phyloP scores from a whole-genome alignment of 2,797 vertebrate species.

The Squalus acanthias region DNA sequence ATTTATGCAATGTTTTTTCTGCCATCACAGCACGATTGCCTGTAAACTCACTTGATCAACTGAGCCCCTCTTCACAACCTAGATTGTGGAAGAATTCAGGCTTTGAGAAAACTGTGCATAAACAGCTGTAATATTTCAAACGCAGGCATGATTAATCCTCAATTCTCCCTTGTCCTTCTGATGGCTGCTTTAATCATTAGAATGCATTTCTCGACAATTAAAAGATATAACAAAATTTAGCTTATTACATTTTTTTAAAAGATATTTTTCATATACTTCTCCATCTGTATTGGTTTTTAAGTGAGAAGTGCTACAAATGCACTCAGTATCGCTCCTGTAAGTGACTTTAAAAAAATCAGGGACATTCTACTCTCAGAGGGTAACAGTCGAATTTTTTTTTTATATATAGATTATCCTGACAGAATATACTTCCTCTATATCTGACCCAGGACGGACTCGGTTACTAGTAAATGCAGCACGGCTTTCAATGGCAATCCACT shows the following conservation, averaged over 20 bases:
- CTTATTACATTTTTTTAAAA: not conserved
- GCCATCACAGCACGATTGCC: not conserved
- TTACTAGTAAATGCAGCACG: not conserved
- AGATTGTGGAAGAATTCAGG: not conserved
- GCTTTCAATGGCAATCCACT: not conserved
- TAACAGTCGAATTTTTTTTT: not conserved
- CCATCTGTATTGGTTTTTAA: not conserved
- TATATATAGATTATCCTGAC: not conserved
- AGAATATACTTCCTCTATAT: not conserved
- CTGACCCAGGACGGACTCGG: not conserved
- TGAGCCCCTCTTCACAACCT: constrained; percentile 4
- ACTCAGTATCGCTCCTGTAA: not conserved
- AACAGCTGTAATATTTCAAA: constrained; percentile 25
- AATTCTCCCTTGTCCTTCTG: not conserved
- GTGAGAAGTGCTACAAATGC: not conserved
- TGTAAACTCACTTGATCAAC: not conserved
- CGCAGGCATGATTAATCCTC: not conserved
- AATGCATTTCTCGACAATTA: not conserved
- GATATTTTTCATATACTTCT: not conserved
- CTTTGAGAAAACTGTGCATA: not conserved
- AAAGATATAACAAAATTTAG: not conserved
- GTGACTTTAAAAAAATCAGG: not conserved
- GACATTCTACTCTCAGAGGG: not conserved
- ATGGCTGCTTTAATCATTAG: not conserved
- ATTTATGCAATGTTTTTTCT: not conserved